Percentiles rank a stretch among this genome's conserved stretches.
These are phyloP conservation scores for Stenoptilia bipunctidactyla DNA, from an alignment of 2,888 invertebrate genomes.

Conservation along the genomic window DNA sequence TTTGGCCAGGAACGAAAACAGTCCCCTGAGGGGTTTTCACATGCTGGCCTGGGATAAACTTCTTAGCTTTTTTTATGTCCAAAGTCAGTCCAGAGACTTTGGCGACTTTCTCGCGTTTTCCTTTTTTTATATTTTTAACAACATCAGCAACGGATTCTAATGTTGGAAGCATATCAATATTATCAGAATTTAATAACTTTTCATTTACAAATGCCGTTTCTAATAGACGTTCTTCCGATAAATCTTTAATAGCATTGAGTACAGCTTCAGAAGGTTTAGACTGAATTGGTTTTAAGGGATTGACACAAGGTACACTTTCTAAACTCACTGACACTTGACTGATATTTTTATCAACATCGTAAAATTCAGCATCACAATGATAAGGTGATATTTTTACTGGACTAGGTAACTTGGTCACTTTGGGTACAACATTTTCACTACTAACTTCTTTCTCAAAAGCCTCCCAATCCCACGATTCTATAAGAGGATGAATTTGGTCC, in stretches of 20 bases:
- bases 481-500: conserved; percentile 73
- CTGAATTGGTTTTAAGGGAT: conserved; percentile 70
- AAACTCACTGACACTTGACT: conserved; percentile 67
- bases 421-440: conserved; percentile 58
- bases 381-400: conserved; percentile 62
- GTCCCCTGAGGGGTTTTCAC: conserved; percentile 78
- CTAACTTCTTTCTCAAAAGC: conserved; percentile 72
- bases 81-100: conserved; percentile 75
- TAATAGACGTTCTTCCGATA: conserved; percentile 69
- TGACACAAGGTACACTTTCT: conserved; percentile 74
- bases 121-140: conserved; percentile 72
- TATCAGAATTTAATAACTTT: conserved; percentile 66
- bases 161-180: conserved; percentile 72
- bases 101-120: conserved; percentile 69
- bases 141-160: conserved; percentile 75
- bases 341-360: conserved; percentile 62
- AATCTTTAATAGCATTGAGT: conserved; percentile 58
- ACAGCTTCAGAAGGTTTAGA: conserved; percentile 55
- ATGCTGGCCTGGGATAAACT: conserved; percentile 80
- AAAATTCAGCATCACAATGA: conserved; percentile 60
- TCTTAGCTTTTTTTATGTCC: conserved; percentile 76
- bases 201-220: conserved; percentile 73
- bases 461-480: conserved; percentile 76
- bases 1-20: conserved; percentile 82
- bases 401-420: conserved; percentile 50